A percentile compares a stretch with the other conserved stretches of the same genome.
These are phyloP conservation scores for Trichopoda pennipes DNA, from an alignment of 2,888 invertebrate species.

Conservation along the genomic window DNA sequence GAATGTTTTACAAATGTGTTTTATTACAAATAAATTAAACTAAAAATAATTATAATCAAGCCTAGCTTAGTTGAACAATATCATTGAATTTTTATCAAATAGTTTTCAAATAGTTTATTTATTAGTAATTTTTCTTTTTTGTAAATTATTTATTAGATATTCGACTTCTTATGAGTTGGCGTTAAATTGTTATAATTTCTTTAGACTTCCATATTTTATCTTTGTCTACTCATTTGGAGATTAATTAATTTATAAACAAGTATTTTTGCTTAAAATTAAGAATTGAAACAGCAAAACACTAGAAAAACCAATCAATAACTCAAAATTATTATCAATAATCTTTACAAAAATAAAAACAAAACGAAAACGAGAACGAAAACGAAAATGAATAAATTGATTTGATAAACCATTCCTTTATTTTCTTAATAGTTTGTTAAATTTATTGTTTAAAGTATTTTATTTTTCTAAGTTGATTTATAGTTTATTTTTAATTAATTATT, in stretches of 20 bases:
- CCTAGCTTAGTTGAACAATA: no score
- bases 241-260: conserved; percentile 3
- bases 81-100: no score
- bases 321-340: conserved; percentile 32
- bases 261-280: not conserved
- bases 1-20: no score
- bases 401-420: conserved; percentile 14
- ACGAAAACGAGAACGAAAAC: no score
- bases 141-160: no score
- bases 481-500: not conserved
- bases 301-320: conserved; percentile 27
- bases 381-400: conserved; percentile 27
- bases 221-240: conserved; percentile 9
- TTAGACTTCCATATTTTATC: conserved; percentile 8
- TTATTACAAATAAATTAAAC: no score
- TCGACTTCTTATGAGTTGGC: not conserved
- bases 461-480: not conserved
- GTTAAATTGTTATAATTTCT: not conserved
- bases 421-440: conserved; percentile 19
- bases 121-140: no score
- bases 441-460: conserved; percentile 3
- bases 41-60: no score
- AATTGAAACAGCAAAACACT: not conserved
- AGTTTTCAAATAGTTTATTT: no score
- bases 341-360: not conserved